Conservation (phyloP, 1,140 invertebrate species). For the Bombus fervidus region DNA sequence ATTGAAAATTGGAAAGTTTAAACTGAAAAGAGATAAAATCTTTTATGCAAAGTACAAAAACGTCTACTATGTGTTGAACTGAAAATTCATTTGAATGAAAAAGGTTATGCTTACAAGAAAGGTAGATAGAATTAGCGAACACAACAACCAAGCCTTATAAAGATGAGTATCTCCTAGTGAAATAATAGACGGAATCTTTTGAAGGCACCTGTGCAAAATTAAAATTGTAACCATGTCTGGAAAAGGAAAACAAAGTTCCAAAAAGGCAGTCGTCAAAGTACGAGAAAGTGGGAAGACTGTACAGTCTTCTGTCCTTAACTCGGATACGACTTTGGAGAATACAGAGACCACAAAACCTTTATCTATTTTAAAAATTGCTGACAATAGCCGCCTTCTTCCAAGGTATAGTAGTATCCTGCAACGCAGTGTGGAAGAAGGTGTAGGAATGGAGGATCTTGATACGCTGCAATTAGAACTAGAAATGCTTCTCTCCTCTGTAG, state of each 20-base stretch:
- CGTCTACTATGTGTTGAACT: not conserved
- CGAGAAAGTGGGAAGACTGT: slow-evolving; percentile 76
- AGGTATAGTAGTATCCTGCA: slow-evolving; percentile 83
- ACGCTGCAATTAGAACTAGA: slow-evolving; percentile 94
- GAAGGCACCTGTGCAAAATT: not conserved
- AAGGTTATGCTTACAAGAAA: not conserved
- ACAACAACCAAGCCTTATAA: not conserved
- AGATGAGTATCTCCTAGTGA: slow-evolving; percentile 19
- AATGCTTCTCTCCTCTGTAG: slow-evolving; percentile 90
- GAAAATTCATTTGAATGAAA: not conserved
- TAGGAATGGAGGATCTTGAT: slow-evolving; percentile 93
- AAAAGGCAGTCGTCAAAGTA: slow-evolving; percentile 76
- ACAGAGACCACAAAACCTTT: slow-evolving; percentile 70
- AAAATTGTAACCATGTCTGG: slow-evolving; percentile 75
- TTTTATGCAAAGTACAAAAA: not conserved
- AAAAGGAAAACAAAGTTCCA: slow-evolving; percentile 80
- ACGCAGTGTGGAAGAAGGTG: slow-evolving; percentile 85
- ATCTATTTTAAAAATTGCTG: slow-evolving; percentile 81
- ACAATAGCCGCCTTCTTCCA: slow-evolving; percentile 83
- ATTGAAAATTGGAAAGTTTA: not conserved
- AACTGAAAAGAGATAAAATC: not conserved
- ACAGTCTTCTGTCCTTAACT: slow-evolving; percentile 64
- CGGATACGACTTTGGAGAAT: slow-evolving; percentile 69
- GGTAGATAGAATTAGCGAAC: not conserved
- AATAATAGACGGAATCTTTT: not conserved